Evolutionary conservation across 2,113 vertebrate species (phyloP).

Genomic region (Atrichornis clamosus): DNA sequence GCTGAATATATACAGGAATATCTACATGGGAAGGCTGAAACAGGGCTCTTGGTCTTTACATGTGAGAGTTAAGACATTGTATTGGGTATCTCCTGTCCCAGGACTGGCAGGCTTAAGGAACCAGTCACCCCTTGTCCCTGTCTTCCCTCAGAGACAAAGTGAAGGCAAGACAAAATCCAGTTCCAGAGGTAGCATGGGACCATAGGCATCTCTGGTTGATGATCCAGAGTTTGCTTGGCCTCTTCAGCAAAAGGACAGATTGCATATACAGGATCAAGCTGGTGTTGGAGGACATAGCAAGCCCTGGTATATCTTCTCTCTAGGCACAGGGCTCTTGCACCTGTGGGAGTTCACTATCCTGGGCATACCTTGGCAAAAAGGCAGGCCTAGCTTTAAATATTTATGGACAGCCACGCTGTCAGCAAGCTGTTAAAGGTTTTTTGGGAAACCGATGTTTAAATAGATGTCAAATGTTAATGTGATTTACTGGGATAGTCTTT

Average conservation of each 20-base stretch:
- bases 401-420: neutral
- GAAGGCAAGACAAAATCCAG: neutral
- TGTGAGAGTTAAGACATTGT: neutral
- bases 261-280: neutral
- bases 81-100: neutral
- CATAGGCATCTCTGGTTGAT: neutral
- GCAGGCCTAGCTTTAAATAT: neutral
- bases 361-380: neutral
- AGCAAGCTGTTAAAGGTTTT: neutral
- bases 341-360: rapidly evolving
- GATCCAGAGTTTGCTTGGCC: neutral
- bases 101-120: neutral
- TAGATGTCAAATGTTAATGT: neutral
- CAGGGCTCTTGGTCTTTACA: rapidly evolving
- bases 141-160: neutral
- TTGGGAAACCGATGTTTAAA: neutral
- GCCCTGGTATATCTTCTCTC: neutral
- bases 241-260: neutral
- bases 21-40: neutral
- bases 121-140: neutral
- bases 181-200: rapidly evolving
- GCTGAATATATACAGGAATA: neutral
- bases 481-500: neutral
- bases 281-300: neutral
- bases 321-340: neutral